Base-by-base conservation (phyloP, 2,797 vertebrate genomes). In the Meda fulgida region DNA sequence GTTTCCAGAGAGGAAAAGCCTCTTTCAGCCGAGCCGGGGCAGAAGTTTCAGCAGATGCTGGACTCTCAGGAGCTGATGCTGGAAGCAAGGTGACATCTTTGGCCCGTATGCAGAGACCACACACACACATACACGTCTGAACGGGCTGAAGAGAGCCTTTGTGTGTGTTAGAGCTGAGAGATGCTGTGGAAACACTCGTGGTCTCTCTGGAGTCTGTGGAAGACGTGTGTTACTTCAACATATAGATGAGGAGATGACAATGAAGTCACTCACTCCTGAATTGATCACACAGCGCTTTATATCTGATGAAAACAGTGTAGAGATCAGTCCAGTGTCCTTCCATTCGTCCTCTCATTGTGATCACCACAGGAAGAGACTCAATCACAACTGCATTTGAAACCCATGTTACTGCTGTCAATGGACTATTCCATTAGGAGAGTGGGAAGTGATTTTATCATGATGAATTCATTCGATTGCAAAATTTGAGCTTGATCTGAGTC, bases 41-140 rank as follows among this genome's bases (percentile, higher is more conserved):
- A 18, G 78, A 73, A 85, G 85, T 83, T 3, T 36, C 73, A 81
- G 87, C 80, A 81, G 87, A 85, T 89, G 67, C 48, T 51, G 85
- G 81, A 34, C 77, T 84, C 81, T 81, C 63, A 53, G 85, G 83
- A 89, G 84, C 60, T 26, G 79, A 76, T 91, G 86, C 88, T 91
- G 88, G 80, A 84, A 88, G 80, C 85, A 86, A 90, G 92, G 93
- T 93, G 94, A 93, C 93, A 94, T 94, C 93, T 86, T 89, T 93
- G 93, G 93, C 92, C 86, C 87, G 1, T 40, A 34, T 78, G 29
- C 79, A 48, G 78, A 88, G 90, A 93, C 92, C 93, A 91, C 93
- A 92, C 92, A 87, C 43, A 16, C 46, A 48, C 46, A 48, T 13
- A 48, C 43, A 14, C 14, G 1, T 10, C 53, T 65, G 67, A 31